Percentiles rank a stretch among this genome's conserved stretches.
Evolutionary conservation across 2,797 vertebrate species (phyloP).

Genomic region (Acrossocheilus fasciatus): DNA sequence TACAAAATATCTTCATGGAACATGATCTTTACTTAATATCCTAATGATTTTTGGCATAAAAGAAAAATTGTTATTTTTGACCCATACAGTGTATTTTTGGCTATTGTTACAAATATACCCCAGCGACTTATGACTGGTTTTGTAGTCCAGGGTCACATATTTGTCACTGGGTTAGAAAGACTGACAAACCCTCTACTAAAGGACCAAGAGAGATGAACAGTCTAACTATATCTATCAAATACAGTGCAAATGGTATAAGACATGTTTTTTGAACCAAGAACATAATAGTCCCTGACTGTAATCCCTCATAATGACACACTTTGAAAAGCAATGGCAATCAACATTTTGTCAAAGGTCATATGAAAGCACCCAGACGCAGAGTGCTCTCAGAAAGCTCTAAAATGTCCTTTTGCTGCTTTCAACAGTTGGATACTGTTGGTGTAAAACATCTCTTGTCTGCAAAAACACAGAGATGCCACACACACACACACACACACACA

Average conservation of each 20-base stretch:
- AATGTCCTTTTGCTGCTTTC: constrained; percentile 29
- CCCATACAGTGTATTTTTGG: no score
- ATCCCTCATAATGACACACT: background rate
- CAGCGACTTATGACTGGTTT: no score
- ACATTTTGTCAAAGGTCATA: background rate
- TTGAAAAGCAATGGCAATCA: background rate
- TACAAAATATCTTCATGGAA: no score
- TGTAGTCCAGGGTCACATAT: no score
- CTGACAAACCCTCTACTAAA: background rate
- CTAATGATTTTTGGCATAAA: no score
- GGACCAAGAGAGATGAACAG: background rate
- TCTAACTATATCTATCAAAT: background rate
- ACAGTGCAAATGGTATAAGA: background rate
- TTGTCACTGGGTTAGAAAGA: no score
- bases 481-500: constrained; percentile 25
- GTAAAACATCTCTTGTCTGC: constrained; percentile 36
- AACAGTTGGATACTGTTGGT: constrained; percentile 52
- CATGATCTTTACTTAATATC: no score
- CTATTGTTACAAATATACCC: no score
- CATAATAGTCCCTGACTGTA: background rate
- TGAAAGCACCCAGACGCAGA: background rate
- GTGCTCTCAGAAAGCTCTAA: background rate
- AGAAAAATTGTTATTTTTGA: no score
- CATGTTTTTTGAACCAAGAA: background rate
- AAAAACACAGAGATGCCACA: constrained; percentile 43